A percentile compares a stretch with the other conserved stretches of the same genome.
Conservation (phyloP, 1,140 invertebrate genomes). For the Conopomorpha cramerella region DNA sequence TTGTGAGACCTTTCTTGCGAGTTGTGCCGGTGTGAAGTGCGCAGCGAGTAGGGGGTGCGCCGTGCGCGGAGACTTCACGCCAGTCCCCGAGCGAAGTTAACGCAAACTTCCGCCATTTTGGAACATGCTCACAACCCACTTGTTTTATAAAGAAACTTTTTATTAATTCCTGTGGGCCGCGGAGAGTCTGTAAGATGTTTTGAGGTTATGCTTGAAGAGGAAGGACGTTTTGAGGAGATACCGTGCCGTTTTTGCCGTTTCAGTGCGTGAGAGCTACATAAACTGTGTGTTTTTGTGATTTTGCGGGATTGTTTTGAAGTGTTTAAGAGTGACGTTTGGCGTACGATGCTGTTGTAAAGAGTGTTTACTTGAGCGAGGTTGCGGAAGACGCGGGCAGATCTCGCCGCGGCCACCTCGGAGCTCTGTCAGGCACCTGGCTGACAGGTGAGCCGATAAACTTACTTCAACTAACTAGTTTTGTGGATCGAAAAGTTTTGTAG, state of each 20-base stretch:
- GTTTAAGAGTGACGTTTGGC: slow-evolving; percentile 38
- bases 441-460: slow-evolving; percentile 40
- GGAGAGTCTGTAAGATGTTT: slow-evolving; percentile 60
- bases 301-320: slow-evolving; percentile 55
- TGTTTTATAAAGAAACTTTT: slow-evolving; percentile 65
- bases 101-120: slow-evolving; percentile 64
- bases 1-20: too few species aligned
- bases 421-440: too few species aligned
- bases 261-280: too few species aligned
- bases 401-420: slow-evolving; percentile 4
- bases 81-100: slow-evolving; percentile 61
- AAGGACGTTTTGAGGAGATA: slow-evolving; percentile 40
- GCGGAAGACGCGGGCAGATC: slow-evolving; percentile 28
- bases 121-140: slow-evolving; percentile 64
- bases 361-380: slow-evolving; percentile 46
- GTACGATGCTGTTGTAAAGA: slow-evolving; percentile 42
- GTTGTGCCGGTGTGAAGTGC: too few species aligned
- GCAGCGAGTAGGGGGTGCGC: slow-evolving; percentile 28
- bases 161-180: slow-evolving; percentile 63
- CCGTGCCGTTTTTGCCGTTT: too few species aligned
- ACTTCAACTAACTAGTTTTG: slow-evolving; percentile 29
- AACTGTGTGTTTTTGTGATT: slow-evolving; percentile 43
- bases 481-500: slow-evolving; percentile 33
- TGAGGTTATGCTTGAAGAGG: slow-evolving; percentile 51
- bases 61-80: slow-evolving; percentile 58